Conservation (phyloP, 2,113 vertebrate species). For the Pterocles gutturalis region DNA sequence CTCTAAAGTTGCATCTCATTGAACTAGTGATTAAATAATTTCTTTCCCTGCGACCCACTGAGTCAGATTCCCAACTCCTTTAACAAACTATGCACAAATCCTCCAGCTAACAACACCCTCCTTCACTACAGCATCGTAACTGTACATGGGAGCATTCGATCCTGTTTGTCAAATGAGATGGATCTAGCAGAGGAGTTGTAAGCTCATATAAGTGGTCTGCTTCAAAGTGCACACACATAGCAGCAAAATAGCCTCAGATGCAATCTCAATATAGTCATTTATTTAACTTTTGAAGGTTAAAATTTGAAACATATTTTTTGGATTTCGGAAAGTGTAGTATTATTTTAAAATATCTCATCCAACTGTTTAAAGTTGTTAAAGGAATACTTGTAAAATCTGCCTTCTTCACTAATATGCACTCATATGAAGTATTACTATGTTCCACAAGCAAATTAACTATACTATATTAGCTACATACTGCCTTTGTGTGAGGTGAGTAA, state of each 20-base stretch:
- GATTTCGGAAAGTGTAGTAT: background rate
- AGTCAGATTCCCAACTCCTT: background rate
- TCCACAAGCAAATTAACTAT: constrained; percentile 11
- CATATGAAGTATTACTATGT: background rate
- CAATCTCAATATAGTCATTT: background rate
- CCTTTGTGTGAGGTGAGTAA: constrained; percentile 11
- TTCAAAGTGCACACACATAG: background rate
- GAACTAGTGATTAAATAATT: background rate
- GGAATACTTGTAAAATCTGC: constrained; percentile 5
- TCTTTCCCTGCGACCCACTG: background rate
- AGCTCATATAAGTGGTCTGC: background rate
- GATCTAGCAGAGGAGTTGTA: background rate
- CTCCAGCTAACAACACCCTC: background rate
- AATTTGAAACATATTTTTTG: background rate
- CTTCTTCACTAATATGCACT: background rate
- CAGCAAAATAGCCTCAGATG: background rate
- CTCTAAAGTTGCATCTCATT: background rate
- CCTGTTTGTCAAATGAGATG: background rate
- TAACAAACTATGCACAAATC: background rate
- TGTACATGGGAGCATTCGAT: background rate
- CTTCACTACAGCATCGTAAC: background rate
- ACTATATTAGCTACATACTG: background rate
- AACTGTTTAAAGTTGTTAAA: constrained; percentile 12
- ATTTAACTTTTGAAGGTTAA: background rate
- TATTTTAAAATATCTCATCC: background rate